phyloP scores from a whole-genome alignment of 2,113 vertebrate genomes.

The Campylorhamphus procurvoides region DNA sequence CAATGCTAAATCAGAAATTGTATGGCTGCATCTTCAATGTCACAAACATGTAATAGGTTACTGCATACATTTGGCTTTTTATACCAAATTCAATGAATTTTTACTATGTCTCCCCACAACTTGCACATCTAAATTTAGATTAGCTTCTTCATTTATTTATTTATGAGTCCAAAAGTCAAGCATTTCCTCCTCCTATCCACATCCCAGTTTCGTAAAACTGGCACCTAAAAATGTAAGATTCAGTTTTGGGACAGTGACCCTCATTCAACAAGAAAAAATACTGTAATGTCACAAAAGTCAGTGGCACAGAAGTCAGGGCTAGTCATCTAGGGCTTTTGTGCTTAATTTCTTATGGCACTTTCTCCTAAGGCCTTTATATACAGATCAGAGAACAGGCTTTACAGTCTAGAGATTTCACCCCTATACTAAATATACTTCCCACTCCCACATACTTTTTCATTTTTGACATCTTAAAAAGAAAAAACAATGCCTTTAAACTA shows the following conservation, averaged over 20 bases:
- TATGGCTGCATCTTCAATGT: background rate
- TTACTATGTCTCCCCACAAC: background rate
- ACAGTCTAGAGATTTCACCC: background rate
- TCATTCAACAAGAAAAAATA: background rate
- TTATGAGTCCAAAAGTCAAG: background rate
- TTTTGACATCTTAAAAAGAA: background rate
- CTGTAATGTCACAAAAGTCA: background rate
- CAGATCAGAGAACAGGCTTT: background rate
- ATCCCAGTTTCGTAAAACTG: background rate
- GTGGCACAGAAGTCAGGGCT: background rate
- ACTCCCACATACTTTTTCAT: accelerated
- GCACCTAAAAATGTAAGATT: background rate
- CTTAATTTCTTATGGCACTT: background rate
- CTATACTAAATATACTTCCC: background rate
- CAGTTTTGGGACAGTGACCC: background rate
- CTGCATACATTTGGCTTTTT: background rate
- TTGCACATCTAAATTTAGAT: background rate
- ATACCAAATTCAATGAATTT: background rate
- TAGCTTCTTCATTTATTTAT: background rate
- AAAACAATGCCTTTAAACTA: background rate
- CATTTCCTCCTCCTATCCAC: background rate
- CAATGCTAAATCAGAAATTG: background rate
- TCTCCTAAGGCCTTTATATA: background rate
- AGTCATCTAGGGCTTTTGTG: background rate
- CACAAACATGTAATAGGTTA: background rate